Conservation (phyloP, 2,797 vertebrate genomes). For the Mormyrus hasselquistii region DNA sequence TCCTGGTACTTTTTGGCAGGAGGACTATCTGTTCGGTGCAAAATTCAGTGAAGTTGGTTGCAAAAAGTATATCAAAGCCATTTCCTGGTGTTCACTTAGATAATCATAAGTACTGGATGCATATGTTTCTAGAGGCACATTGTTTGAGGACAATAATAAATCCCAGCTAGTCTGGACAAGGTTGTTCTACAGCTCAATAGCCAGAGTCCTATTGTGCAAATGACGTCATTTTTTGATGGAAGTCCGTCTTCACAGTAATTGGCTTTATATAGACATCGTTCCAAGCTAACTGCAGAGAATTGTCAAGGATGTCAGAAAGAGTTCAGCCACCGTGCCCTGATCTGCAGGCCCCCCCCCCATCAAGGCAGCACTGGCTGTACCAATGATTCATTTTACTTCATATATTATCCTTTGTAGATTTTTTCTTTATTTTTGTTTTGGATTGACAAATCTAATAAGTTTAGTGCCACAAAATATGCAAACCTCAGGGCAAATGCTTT, state of each 20-base stretch:
- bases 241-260: neutral
- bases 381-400: neutral
- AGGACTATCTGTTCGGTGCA: neutral
- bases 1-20: neutral
- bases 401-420: neutral
- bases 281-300: neutral
- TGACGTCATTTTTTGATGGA: neutral
- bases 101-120: neutral
- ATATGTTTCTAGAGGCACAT: neutral
- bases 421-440: neutral
- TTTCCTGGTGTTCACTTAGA: neutral
- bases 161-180: neutral
- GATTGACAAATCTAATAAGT: neutral
- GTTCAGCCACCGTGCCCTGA: neutral
- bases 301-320: neutral
- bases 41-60: neutral
- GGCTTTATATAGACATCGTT: neutral
- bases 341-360: neutral
- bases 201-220: neutral
- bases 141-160: neutral
- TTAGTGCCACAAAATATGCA: neutral
- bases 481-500: neutral
- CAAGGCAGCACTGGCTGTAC: neutral
- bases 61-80: neutral
- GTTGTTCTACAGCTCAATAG: neutral